A percentile compares a stretch with the other conserved stretches of the same genome.
Evolutionary conservation across 1,140 invertebrate species (phyloP).

Genomic region (Papilio xuthus): DNA sequence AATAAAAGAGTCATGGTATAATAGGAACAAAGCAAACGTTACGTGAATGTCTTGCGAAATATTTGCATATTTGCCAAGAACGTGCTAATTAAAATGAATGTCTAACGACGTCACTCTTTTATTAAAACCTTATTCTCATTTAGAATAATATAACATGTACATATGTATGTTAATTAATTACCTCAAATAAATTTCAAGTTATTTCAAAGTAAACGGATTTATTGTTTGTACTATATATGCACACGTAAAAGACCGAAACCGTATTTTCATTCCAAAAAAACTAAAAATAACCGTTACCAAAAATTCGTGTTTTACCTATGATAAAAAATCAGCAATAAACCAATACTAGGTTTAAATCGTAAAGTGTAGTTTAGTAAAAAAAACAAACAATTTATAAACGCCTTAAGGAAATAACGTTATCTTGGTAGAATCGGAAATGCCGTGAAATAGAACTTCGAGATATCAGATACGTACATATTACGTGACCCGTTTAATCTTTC

Average conservation of each 20-base stretch:
- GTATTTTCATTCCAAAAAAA: no score
- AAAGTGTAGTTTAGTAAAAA: no score
- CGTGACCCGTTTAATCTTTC: constrained; percentile 11
- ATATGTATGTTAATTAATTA: not conserved
- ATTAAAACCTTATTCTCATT: constrained; percentile 1
- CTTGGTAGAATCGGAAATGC: not conserved
- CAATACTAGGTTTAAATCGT: not conserved
- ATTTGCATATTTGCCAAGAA: constrained; percentile 19
- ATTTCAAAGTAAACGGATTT: not conserved
- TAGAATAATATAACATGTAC: not conserved
- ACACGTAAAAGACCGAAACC: not conserved
- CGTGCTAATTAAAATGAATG: constrained; percentile 19
- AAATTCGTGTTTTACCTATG: no score
- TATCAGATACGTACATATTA: constrained; percentile 10
- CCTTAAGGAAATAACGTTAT: not conserved
- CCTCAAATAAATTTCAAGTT: not conserved
- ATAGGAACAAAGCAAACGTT: constrained; percentile 9
- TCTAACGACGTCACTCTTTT: not conserved
- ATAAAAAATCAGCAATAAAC: not conserved
- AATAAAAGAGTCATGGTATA: not conserved
- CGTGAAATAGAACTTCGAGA: not conserved
- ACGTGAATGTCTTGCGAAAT: not conserved
- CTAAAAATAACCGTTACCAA: no score
- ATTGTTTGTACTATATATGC: no score
- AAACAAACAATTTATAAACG: not conserved